These are phyloP conservation scores for human (Homo sapiens) DNA, from an alignment of 2,113 vertebrate genomes.

Conservation along the genomic window DNA sequence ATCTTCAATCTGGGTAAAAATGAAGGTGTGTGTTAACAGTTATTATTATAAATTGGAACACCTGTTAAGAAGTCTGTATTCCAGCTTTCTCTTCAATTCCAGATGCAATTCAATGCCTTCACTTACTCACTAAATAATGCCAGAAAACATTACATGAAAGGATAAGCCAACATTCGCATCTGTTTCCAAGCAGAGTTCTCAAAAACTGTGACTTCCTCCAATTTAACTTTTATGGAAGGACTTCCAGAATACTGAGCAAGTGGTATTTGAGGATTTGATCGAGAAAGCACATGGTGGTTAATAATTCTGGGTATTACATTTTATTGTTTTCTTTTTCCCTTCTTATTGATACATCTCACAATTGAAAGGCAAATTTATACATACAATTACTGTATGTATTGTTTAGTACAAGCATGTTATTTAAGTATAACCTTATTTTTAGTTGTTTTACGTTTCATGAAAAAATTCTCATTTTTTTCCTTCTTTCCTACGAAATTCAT, in stretches of 20 bases:
- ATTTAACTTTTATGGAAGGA: constrained; percentile 13
- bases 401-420: not conserved
- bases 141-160: constrained; percentile 27
- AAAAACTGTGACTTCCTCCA: constrained; percentile 3
- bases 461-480: not conserved
- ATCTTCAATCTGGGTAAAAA: constrained; percentile 40
- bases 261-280: constrained; percentile 1
- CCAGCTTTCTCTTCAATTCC: constrained; percentile 49
- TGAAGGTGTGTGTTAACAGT: constrained; percentile 59
- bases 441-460: not conserved
- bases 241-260: not conserved
- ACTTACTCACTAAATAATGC: not conserved
- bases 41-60: constrained; percentile 61
- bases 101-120: constrained; percentile 40
- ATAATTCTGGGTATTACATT: not conserved
- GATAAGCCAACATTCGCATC: constrained; percentile 25
- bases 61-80: constrained; percentile 49
- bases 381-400: not conserved
- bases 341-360: not conserved
- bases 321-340: not conserved
- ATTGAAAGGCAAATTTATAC: not conserved
- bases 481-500: not conserved
- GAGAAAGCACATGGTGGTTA: not conserved
- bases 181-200: constrained; percentile 31
- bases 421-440: not conserved